Percentiles rank a stretch among this genome's conserved stretches.
phyloP scores from a whole-genome alignment of 2,797 vertebrate genomes.

The Halcyon chelicuti region DNA sequence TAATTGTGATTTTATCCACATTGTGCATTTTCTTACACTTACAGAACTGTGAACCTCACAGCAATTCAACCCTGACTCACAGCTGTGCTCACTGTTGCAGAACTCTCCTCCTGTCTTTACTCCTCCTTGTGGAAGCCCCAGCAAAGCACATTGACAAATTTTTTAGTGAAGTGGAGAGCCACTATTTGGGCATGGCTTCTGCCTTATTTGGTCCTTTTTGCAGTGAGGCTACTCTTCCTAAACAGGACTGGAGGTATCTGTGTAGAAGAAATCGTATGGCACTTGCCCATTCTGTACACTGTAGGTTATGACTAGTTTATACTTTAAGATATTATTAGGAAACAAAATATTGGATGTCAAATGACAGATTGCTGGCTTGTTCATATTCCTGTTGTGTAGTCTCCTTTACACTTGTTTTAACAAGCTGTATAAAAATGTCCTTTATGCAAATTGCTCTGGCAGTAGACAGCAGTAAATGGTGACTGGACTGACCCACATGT shows the following conservation, averaged over 20 bases:
- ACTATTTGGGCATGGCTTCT: not conserved
- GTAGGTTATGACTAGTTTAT: not conserved
- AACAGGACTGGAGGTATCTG: not conserved
- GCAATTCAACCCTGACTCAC: not conserved
- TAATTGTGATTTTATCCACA: not conserved
- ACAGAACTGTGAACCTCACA: not conserved
- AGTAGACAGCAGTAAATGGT: not conserved
- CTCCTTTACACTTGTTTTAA: constrained; percentile 13
- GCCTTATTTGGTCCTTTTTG: not conserved
- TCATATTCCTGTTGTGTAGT: constrained; percentile 2
- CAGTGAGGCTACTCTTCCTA: not conserved
- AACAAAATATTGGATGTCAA: not conserved
- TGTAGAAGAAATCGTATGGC: rapidly evolving
- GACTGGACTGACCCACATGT: not conserved
- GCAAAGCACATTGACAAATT: not conserved
- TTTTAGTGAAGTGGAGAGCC: not conserved
- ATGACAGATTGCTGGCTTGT: not conserved
- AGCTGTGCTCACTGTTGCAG: rapidly evolving
- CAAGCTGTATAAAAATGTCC: constrained; percentile 7
- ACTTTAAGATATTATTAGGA: not conserved
- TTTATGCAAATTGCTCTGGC: not conserved
- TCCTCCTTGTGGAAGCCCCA: not conserved
- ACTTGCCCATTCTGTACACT: not conserved
- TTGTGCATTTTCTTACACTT: not conserved
- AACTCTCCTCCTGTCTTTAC: not conserved